Evolutionary conservation across 2,888 invertebrate genomes (phyloP).

Genomic region (Apodemia hepburni): DNA sequence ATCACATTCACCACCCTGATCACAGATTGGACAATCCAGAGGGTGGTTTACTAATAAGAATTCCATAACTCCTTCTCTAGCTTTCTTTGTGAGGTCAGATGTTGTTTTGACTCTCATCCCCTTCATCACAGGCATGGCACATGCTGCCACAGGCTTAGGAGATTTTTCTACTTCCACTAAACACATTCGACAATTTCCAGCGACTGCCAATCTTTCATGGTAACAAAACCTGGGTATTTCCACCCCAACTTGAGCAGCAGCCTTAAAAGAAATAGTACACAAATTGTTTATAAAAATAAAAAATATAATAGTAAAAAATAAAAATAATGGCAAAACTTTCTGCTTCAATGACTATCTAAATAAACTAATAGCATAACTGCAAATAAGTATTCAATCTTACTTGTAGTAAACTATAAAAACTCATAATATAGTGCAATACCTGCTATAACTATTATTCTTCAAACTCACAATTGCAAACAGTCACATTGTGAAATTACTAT

Average conservation of each 20-base stretch:
- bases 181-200: conserved; percentile 99
- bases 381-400: too few species aligned
- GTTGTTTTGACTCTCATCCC: conserved; percentile 99
- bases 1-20: conserved; percentile 97
- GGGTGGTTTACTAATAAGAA: conserved; percentile 99
- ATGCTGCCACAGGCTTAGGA: conserved; percentile 98
- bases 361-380: too few species aligned
- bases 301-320: neutral
- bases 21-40: conserved; percentile 99
- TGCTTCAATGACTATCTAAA: too few species aligned
- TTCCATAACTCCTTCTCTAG: conserved; percentile 96
- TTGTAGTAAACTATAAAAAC: too few species aligned
- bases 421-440: too few species aligned
- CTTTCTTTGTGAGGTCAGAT: conserved; percentile 92
- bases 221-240: conserved; percentile 99
- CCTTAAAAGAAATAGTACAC: conserved; percentile 76
- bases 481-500: too few species aligned
- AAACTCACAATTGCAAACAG: too few species aligned
- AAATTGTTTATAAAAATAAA: neutral
- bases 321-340: neutral
- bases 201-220: conserved; percentile 98
- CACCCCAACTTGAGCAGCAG: conserved; percentile 95
- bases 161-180: conserved; percentile 99
- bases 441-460: too few species aligned
- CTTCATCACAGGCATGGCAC: conserved; percentile 99